These are phyloP conservation scores for Anser cygnoides DNA, from an alignment of 2,113 vertebrate genomes.

Conservation along the genomic window DNA sequence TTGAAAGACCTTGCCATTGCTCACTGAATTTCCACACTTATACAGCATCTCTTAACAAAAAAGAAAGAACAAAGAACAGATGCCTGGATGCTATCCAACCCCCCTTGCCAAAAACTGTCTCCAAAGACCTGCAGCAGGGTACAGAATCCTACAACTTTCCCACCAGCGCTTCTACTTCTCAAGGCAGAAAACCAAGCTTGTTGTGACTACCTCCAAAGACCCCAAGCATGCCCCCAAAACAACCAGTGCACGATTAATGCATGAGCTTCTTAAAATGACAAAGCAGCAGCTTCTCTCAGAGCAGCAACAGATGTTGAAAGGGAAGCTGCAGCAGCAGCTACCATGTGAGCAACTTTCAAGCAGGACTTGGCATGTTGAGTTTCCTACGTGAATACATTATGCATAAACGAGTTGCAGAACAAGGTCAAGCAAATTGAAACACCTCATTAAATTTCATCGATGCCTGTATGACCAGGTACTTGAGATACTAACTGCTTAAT, in stretches of 20 bases:
- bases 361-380: not conserved
- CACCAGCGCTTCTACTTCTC: not conserved
- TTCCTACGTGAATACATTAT: not conserved
- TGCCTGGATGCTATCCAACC: not conserved
- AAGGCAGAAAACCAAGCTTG: not conserved
- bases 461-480: not conserved
- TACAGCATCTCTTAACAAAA: not conserved
- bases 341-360: not conserved
- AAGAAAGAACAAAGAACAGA: not conserved
- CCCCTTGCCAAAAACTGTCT: not conserved
- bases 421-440: constrained; percentile 22
- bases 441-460: not conserved
- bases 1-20: not conserved
- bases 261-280: not conserved
- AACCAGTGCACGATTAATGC: fast-evolving
- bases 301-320: not conserved
- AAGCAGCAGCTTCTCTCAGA: not conserved
- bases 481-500: not conserved
- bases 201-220: fast-evolving
- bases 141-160: not conserved
- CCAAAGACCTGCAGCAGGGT: not conserved
- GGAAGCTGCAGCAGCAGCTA: not conserved
- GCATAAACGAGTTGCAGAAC: not conserved
- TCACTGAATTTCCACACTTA: not conserved
- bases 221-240: not conserved